Evolutionary conservation across 2,113 vertebrate species (phyloP).

Genomic region (Phocoena phocoena): DNA sequence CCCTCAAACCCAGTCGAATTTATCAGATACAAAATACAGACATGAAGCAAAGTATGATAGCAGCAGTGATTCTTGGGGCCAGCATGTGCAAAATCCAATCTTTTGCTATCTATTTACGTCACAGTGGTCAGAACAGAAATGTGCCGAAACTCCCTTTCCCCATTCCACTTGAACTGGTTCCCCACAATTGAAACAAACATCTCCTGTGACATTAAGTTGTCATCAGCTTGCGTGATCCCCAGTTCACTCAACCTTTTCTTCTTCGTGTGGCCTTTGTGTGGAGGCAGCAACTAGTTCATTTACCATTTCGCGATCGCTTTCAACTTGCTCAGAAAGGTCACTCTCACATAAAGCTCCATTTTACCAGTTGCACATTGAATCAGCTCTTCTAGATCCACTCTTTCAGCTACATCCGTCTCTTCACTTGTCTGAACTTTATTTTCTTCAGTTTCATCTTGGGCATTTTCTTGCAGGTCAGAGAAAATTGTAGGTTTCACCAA

Average conservation of each 20-base stretch:
- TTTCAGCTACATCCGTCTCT: neutral
- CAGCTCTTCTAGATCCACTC: conserved; percentile 43
- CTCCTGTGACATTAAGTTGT: conserved; percentile 89
- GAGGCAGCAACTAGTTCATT: conserved; percentile 84
- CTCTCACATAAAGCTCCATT: conserved; percentile 44
- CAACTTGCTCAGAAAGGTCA: conserved; percentile 69
- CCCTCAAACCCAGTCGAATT: neutral
- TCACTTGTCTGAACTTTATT: neutral
- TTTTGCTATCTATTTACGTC: neutral
- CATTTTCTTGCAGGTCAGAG: conserved; percentile 71
- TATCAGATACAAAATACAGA: neutral
- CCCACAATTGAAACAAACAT: conserved; percentile 92
- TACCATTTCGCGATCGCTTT: conserved; percentile 83
- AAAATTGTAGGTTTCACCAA: conserved; percentile 88
- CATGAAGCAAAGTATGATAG: conserved; percentile 29
- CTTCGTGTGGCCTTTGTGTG: conserved; percentile 82
- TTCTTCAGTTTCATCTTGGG: conserved; percentile 67
- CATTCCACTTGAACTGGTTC: conserved; percentile 95
- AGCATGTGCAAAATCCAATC: conserved; percentile 24
- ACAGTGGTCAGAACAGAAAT: conserved; percentile 89
- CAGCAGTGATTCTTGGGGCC: conserved; percentile 40
- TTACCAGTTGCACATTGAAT: conserved; percentile 53
- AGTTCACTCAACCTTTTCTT: conserved; percentile 87
- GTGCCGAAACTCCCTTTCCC: conserved; percentile 93
- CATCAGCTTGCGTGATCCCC: conserved; percentile 86